Evolutionary conservation across 2,113 vertebrate species (phyloP), one percentile per base, ranked within the genome.

Genomic region (Equus quagga): DNA sequence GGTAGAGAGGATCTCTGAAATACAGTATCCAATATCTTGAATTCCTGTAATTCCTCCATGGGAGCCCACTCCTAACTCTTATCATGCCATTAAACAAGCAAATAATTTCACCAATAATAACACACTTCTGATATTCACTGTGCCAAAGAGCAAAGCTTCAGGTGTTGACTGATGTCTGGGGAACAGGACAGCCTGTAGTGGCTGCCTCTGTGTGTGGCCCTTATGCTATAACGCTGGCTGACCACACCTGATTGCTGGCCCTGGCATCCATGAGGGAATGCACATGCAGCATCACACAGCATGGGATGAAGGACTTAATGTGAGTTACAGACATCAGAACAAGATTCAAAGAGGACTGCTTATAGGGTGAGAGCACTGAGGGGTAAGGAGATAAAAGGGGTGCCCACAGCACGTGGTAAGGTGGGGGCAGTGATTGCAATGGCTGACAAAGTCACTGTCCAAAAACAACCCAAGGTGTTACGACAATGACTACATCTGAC

Each of bases 271-370:
- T 24, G 18, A 49, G 49, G 33, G 8, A 70, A 44, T 11, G 13
- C 56, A 31, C 3, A 3, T 8, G 10, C 13, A 31, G 64, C 36
- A 31, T 24, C 24, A n/a, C 18, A 12, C 0, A 1, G 4, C 14
- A 33, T 2, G 4, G 4, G 31, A 56, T 44, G 11, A n/a, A 12
- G 65, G 65, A 17, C 36, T 31, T 26, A 17, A 69, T 15, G n/a
- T 60, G 44, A 31, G 15, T 49, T 31, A 26, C 19, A 70, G 17
- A 76, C 46, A 26, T 56, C n/a, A 15, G 26, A 44, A n/a, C 21
- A 60, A 44, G n/a, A 28, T 14, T 54, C 21, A 23, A 83, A 69
- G 56, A 56, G 65, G 49, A 36, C 62, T 69, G 31, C 28, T 44
- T 36, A 1, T 31, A 81, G 83, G 26, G 54, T n/a, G 26, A 82